phyloP scores from a whole-genome alignment of 2,113 vertebrate species.

The Syngnathus typhle region DNA sequence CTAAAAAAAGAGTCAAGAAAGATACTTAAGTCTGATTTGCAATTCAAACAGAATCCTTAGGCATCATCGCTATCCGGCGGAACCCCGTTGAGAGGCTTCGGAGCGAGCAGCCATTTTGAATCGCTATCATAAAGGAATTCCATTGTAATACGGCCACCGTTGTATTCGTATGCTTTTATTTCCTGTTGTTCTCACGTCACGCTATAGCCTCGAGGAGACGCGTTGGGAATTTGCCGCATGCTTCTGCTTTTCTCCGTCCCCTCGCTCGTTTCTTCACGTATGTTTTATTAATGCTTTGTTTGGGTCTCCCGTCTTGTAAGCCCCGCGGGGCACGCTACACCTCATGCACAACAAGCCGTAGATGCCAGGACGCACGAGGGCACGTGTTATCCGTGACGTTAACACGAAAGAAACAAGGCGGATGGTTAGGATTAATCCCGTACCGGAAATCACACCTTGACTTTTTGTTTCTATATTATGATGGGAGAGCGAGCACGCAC shows the following conservation, averaged over 20 bases:
- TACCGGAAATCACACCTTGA: too few species aligned
- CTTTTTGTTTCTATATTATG: too few species aligned
- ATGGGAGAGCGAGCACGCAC: neutral
- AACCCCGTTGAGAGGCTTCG: neutral
- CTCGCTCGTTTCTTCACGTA: conserved; percentile 28
- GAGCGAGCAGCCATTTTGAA: neutral
- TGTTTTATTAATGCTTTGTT: conserved; percentile 53
- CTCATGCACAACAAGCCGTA: conserved; percentile 17
- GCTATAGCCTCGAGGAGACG: conserved; percentile 14
- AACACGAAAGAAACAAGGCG: neutral
- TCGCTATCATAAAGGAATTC: conserved; percentile 22
- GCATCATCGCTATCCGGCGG: neutral
- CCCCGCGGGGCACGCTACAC: conserved; percentile 3
- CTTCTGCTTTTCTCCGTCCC: conserved; percentile 23
- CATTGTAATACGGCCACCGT: neutral
- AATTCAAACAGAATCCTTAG: conserved; percentile 54
- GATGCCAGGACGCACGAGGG: conserved; percentile 4
- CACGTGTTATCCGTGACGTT: neutral
- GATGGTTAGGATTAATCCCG: too few species aligned
- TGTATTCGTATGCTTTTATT: neutral
- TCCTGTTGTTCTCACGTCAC: neutral
- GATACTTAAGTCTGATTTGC: conserved; percentile 44
- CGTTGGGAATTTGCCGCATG: conserved; percentile 5
- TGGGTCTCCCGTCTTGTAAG: neutral
- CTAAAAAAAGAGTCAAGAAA: neutral